A percentile compares a stretch with the other conserved stretches of the same genome.
These are phyloP conservation scores for Gulo gulo DNA, from an alignment of 2,113 vertebrate genomes.

Conservation along the genomic window DNA sequence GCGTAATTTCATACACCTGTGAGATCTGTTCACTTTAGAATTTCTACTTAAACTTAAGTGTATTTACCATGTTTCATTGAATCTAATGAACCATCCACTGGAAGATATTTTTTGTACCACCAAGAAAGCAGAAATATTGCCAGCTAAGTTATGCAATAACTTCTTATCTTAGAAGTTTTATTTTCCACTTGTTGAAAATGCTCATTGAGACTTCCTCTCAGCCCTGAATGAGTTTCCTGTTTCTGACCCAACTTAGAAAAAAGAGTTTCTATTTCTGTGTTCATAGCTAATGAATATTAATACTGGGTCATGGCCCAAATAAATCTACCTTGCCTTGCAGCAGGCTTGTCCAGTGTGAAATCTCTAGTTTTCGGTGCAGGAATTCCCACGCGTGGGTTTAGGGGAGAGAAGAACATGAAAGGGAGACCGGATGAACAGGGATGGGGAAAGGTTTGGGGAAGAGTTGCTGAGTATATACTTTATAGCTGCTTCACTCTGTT, in stretches of 20 bases:
- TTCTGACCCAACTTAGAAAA: background rate
- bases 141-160: background rate
- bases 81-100: background rate
- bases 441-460: background rate
- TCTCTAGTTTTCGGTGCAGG: background rate
- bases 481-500: background rate
- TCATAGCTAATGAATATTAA: background rate
- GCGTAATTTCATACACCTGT: background rate
- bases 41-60: background rate
- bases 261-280: background rate
- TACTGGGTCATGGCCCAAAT: background rate
- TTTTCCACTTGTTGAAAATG: background rate
- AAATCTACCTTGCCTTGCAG: background rate
- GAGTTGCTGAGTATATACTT: background rate
- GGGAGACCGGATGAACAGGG: background rate
- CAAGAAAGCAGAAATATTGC: background rate
- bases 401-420: background rate
- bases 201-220: background rate
- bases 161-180: constrained; percentile 15
- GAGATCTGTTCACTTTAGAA: background rate
- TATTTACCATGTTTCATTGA: background rate
- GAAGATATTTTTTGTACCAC: background rate
- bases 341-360: background rate
- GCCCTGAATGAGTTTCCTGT: background rate
- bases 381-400: background rate